Conservation (phyloP, 2,113 vertebrate genomes). For the Sander lucioperca region DNA sequence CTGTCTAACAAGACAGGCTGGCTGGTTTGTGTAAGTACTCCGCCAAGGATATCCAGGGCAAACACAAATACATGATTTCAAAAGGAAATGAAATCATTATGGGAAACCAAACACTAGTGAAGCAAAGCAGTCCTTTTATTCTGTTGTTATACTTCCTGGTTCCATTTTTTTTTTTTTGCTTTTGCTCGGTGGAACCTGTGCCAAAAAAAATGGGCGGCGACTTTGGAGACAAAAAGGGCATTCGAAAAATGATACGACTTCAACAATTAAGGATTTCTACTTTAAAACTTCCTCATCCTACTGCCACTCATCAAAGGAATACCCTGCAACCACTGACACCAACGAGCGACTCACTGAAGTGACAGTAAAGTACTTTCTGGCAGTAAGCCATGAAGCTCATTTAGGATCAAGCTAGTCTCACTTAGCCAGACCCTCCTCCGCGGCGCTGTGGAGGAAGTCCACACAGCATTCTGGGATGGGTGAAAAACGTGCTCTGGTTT, state of each 20-base stretch:
- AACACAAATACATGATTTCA: slow-evolving; percentile 62
- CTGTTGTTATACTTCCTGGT: slow-evolving; percentile 59
- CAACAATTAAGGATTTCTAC: slow-evolving; percentile 50
- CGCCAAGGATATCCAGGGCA: slow-evolving; percentile 40
- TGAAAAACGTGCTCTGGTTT: too few species aligned
- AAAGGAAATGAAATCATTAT: slow-evolving; percentile 60
- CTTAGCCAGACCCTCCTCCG: too few species aligned
- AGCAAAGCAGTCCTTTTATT: slow-evolving; percentile 26
- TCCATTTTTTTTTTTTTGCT: slow-evolving; percentile 26
- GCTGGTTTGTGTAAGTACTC: slow-evolving; percentile 64
- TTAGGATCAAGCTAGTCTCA: neutral
- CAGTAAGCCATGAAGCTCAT: neutral
- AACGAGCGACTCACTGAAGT: slow-evolving; percentile 36
- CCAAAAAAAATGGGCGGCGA: slow-evolving; percentile 17
- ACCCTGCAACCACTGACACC: slow-evolving; percentile 40
- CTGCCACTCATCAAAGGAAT: slow-evolving; percentile 29
- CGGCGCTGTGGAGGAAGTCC: too few species aligned
- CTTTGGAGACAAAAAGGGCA: slow-evolving; percentile 34
- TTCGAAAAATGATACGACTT: slow-evolving; percentile 25
- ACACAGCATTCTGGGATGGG: too few species aligned
- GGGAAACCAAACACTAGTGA: slow-evolving; percentile 55
- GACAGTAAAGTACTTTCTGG: slow-evolving; percentile 19
- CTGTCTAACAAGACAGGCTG: slow-evolving; percentile 42
- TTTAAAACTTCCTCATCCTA: slow-evolving; percentile 34
- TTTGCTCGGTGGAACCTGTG: neutral